Evolutionary conservation across 2,113 vertebrate species (phyloP), one percentile per base, ranked within the genome.

Genomic region (Setophaga kirtlandii): DNA sequence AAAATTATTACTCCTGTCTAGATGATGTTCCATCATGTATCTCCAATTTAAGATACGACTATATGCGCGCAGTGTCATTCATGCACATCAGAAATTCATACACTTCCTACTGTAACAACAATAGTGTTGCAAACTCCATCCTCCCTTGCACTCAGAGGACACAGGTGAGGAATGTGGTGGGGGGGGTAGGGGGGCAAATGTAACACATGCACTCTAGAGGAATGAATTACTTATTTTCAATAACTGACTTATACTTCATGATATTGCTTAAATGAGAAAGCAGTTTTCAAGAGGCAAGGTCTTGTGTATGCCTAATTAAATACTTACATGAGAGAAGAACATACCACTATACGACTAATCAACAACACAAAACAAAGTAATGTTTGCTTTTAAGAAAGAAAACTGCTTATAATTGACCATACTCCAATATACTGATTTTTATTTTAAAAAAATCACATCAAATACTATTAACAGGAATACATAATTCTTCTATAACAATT

Each of bases 161-260:
- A 37, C 12, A 75, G 5, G 15, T 11, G 5, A 30, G 12, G n/a
- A 70, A 10, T 9, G 35, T 4, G 73, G 24, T 22, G 17, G 17
- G 42, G 42, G 8, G 42, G 42, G 42, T 10, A 41, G 12, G 44
- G 42, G 17, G 14, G 31, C 28, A 71, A 87, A 59, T 4, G 5
- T 68, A 91, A 83, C 33, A 68, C 0, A 0, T 11, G 7, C 35
- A 56, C 6, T 27, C n/a, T 37, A 33, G 22, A 12, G 10, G 15
- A 67, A 62, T 4, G 53, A 56, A 80, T 52, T 2, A 12, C 2
- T 76, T 78, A 30, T 49, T 93, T 88, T 69, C 79, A 86, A 2
- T 28, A 75, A 47, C 8, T 12, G 5, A 58, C 20, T 78, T 47
- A 30, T 4, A 83, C 19, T 68, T 63, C 27, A 41, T 5, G 16